Base-by-base conservation (phyloP, 2,888 invertebrate genomes). In the Agonopterix alstromeriana region DNA sequence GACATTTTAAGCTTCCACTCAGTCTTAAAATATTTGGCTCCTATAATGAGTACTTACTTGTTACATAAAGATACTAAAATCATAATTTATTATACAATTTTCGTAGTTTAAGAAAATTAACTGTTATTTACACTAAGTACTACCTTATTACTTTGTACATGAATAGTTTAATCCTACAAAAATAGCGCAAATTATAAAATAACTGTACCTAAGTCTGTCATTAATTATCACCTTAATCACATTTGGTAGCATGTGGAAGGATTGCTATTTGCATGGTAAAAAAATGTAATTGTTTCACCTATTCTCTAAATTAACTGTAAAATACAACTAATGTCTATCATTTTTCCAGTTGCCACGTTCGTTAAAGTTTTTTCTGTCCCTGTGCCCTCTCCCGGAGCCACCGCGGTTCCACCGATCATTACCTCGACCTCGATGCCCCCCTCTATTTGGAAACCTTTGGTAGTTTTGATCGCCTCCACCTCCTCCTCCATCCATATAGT, bases 21-120 rank as follows among this genome's bases (percentile, higher is more conserved):
- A 88, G 88, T 88, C 88, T 88, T 86, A 71, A 79, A 80, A 80
- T 78, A 82, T 87, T 87, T 86, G 87, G 86, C 86, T 83, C 82
- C 75, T 81, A 45, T 74, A 70, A 81, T 79, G 79, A 84, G 82
- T 77, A 42, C 38, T 42, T 77, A 42, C 38, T 42, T 42, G 42
- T 42, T 11, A 38, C 12, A 8, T 35, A 14, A 47, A 36, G 4
- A 3, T 43, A 47, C 8, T 17, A 57, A 58, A 55, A 54, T 59
- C 61, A 63, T 62, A 64, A 63, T 65, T 65, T 60, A 53, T 47
- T 46, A 51, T 46, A 54, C 48, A 17, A 46, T 35, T 38, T 65
- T 58, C 62, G 62, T 61, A 55, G 65, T 54, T 63, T 59, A 53
- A 42, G n/a, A 42, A 38, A 27, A 9, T 62, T 63, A 58, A 65